Evolutionary conservation across 2,113 vertebrate genomes (phyloP), one percentile per base, ranked within the genome.

Genomic region (Muntiacus muntjak): DNA sequence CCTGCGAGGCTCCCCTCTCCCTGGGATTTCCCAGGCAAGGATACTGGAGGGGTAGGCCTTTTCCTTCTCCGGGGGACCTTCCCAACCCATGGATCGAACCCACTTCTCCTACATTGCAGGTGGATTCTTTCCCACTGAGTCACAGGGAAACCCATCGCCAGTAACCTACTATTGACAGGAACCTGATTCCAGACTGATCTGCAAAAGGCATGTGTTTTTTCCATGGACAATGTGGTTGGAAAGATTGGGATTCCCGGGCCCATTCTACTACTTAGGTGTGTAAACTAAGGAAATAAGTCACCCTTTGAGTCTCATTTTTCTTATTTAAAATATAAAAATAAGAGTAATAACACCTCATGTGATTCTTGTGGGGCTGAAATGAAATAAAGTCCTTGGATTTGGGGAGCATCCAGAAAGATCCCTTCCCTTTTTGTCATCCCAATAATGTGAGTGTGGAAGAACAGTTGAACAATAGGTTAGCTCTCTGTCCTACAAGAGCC

Each of bases 281-380:
- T 26, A 71, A 87, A 19, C 11, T 71, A 67, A 67, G 83, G 36
- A 91, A 95, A 2, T 92, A 78, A 50, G 33, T 92, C 17, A 81
- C 33, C 25, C 1, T 58, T 85, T 79, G 15, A 84, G 12, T 54
- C 36, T 95, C 12, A 47, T 1, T 96, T 92, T 94, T 84, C 26
- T 93, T 84, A 91, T 55, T 94, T 94, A 67, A 95, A 90, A 94
- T 76, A 78, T 88, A 95, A 87, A 94, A 85, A 57, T 82, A 62
- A 85, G 14, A 87, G 28, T 94, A 90, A 52, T 87, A 36, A 52
- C 19, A 57, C 12, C 21, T 96, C 45, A 21, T 6, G 19, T 50
- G 23, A 81, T 91, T 93, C 15, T 89, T 81, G 23, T 57, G 55
- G 33, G 13, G 7, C 47, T 87, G 55, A 87, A 54, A 60, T 81